Percentiles rank a stretch among this genome's conserved stretches.
Conservation (phyloP, 2,797 vertebrate species). For the Neosilurus hyrtlii region DNA sequence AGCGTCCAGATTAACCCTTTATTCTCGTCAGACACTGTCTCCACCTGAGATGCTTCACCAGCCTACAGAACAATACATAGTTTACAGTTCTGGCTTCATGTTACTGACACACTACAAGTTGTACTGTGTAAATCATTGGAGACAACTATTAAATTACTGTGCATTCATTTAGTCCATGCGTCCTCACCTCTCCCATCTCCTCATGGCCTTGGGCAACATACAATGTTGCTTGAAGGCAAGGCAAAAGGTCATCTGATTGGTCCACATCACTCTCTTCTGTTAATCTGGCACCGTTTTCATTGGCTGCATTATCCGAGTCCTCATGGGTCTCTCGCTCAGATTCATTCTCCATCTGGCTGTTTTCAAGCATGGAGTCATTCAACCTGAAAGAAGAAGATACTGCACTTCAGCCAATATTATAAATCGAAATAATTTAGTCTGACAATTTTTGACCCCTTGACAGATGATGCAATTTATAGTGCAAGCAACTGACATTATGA, state of each 20-base stretch:
- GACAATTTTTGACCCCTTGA: not conserved
- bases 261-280: conserved; percentile 88
- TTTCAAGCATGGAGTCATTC: conserved; percentile 80
- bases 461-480: not conserved
- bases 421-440: not conserved
- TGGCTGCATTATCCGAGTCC: conserved; percentile 81
- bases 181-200: conserved; percentile 89
- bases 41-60: conserved; percentile 85
- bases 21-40: conserved; percentile 91
- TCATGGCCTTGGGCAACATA: conserved; percentile 88
- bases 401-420: not conserved
- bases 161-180: not conserved
- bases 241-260: conserved; percentile 81
- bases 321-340: conserved; percentile 85
- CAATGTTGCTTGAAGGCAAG: conserved; percentile 75
- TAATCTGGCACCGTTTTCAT: conserved; percentile 80
- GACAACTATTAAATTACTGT: not conserved
- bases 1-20: conserved; percentile 89
- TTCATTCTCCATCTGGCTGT: conserved; percentile 85
- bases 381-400: conserved; percentile 66
- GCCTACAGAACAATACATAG: conserved; percentile 66
- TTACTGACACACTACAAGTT: not conserved
- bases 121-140: not conserved
- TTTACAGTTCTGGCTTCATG: not conserved
- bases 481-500: not conserved